Conservation (phyloP, 2,888 invertebrate genomes). For the Pseudococcus viburni region DNA sequence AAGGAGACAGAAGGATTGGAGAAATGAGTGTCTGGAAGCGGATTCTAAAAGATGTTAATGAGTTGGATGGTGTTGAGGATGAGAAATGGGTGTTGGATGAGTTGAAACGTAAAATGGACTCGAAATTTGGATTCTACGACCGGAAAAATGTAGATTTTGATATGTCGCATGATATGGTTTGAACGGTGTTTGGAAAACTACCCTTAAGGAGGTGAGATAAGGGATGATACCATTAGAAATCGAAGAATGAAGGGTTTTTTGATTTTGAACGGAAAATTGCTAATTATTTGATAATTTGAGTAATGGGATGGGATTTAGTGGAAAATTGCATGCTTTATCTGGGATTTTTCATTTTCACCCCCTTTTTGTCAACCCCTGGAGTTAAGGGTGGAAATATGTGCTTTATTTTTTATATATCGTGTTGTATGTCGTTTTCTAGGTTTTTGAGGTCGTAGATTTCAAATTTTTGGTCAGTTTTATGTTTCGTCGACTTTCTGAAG, state of each 20-base stretch:
- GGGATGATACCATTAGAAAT: not conserved
- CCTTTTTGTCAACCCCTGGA: not conserved
- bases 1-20: not conserved
- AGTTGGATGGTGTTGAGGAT: not conserved
- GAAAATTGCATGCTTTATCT: not conserved
- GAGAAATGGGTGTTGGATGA: not conserved
- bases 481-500: not conserved
- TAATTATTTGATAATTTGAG: not conserved
- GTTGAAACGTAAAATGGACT: not conserved
- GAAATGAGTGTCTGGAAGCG: not conserved
- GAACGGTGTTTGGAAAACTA: not conserved
- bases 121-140: not conserved
- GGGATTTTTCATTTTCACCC: not conserved
- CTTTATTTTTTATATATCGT: not conserved
- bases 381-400: not conserved
- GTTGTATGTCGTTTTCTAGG: not conserved
- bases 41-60: not conserved
- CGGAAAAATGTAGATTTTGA: not conserved
- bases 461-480: not conserved
- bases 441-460: not conserved
- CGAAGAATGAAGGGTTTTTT: not conserved
- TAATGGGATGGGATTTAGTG: not conserved
- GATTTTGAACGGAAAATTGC: not conserved
- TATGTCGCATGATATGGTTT: not conserved
- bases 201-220: not conserved